A percentile compares a stretch with the other conserved stretches of the same genome.
Evolutionary conservation across 2,113 vertebrate genomes (phyloP).

Genomic region (Hoplias malabaricus): DNA sequence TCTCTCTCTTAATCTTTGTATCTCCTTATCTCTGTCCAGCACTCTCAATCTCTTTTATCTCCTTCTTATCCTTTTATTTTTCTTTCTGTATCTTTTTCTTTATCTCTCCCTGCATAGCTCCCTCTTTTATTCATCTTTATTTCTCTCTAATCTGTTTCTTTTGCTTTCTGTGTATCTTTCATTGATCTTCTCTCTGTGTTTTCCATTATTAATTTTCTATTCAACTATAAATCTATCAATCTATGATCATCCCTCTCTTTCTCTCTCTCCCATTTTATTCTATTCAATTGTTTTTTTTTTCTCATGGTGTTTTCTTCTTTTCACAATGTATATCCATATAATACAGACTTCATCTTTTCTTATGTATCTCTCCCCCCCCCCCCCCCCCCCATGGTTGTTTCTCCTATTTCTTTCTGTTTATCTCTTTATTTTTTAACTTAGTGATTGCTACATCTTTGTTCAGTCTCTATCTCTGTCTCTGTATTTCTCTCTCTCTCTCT

Average conservation of each 20-base stretch:
- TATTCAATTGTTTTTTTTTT: not conserved
- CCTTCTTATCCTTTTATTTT: not conserved
- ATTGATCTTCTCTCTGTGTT: not conserved
- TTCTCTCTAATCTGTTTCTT: conserved; percentile 1
- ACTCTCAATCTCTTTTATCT: too few relatives aligned
- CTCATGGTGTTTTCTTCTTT: not conserved
- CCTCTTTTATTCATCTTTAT: too few relatives aligned
- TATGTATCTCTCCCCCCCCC: not conserved
- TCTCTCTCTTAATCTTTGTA: not conserved
- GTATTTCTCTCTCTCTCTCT: not conserved
- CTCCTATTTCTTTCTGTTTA: not conserved
- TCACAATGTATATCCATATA: not conserved
- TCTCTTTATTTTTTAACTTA: not conserved
- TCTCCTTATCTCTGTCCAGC: not conserved
- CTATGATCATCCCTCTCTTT: not conserved
- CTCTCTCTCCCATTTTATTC: not conserved
- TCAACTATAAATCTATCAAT: not conserved
- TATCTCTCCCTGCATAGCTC: not conserved
- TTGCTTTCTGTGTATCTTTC: not conserved
- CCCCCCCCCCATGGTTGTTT: not conserved
- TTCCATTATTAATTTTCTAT: not conserved
- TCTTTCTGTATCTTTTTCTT: not conserved
- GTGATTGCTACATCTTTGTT: too few relatives aligned
- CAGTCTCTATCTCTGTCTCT: conserved; percentile 3
- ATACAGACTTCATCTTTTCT: not conserved